Base-by-base conservation (phyloP, 2,888 invertebrate genomes). In the Graphium colonna region DNA sequence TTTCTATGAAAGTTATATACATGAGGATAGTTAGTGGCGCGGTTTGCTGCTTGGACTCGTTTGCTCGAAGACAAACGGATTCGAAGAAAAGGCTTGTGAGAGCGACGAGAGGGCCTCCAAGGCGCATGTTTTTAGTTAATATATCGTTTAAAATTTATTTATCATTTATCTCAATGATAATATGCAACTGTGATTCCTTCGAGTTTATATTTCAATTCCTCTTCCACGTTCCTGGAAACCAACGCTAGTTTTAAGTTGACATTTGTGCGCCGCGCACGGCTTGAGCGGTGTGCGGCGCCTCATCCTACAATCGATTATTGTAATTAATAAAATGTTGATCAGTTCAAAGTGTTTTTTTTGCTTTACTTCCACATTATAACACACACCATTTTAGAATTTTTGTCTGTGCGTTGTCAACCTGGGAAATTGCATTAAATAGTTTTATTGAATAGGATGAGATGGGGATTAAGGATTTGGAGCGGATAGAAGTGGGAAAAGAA, bases 251-350 rank as follows among this genome's bases (percentile, higher is more conserved):
- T 12, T 39, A 47, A 47, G 38, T 10, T 47, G 39, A 39, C 47
- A 39, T 47, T 36, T 26, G 38, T 39, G 7, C 3, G 36, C 12
- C n/a, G 3, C 4, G 5, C n/a, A 33, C 33, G 9, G 33, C 33
- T n/a, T n/a, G 33, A 33, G 9, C n/a, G 1, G 33, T n/a, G 36
- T 7, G 9, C 36, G 36, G n/a, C 36, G 12, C n/a, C 36, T 36
- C 12, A 12, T 36, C 36, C 36, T 36, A 36, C 13, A 12, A n/a
- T 12, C n/a, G n/a, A 33, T 10, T 33, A 36, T 64, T 66, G 60
- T 66, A 60, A 74, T 70, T 71, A 76, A 71, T 71, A 74, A 77
- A 74, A 67, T 70, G 74, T 77, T 77, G 71, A 74, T 72, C 63
- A 53, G 59, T 66, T 39, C 2, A 8, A 10, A 9, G 36, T n/a